These are phyloP conservation scores for Philopotamus ludificatus DNA, from an alignment of 1,140 invertebrate genomes.

Conservation along the genomic window DNA sequence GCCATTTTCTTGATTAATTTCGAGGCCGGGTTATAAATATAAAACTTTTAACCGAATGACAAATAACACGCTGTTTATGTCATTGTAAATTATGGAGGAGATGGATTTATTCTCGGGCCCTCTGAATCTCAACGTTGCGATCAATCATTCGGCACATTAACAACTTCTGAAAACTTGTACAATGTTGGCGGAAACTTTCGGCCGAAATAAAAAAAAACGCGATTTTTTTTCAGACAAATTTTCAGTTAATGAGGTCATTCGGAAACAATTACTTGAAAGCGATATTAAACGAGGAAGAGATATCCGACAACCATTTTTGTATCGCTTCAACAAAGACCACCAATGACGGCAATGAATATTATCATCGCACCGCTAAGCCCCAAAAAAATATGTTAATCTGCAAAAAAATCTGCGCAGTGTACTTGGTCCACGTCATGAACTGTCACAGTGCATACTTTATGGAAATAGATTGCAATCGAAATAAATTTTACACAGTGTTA, in stretches of 20 bases:
- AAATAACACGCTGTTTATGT: slow-evolving; percentile 18
- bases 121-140: background rate
- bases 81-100: slow-evolving; percentile 15
- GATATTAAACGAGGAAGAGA: too few relatives aligned
- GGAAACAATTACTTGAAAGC: too few relatives aligned
- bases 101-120: background rate
- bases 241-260: background rate
- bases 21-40: slow-evolving; percentile 11
- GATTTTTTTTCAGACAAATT: background rate
- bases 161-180: background rate
- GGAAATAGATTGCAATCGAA: too few relatives aligned
- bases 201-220: background rate
- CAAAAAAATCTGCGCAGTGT: too few relatives aligned
- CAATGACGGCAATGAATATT: too few relatives aligned
- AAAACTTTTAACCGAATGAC: slow-evolving; percentile 9
- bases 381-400: too few relatives aligned
- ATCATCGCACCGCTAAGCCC: too few relatives aligned
- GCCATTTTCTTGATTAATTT: slow-evolving; percentile 7
- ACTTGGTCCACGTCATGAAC: too few relatives aligned
- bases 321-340: too few relatives aligned
- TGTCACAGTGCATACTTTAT: too few relatives aligned
- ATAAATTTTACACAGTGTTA: too few relatives aligned
- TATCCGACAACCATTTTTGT: too few relatives aligned
- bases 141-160: background rate
- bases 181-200: background rate